phyloP scores from a whole-genome alignment of 1,140 invertebrate genomes.

The Pectinophora gossypiella region DNA sequence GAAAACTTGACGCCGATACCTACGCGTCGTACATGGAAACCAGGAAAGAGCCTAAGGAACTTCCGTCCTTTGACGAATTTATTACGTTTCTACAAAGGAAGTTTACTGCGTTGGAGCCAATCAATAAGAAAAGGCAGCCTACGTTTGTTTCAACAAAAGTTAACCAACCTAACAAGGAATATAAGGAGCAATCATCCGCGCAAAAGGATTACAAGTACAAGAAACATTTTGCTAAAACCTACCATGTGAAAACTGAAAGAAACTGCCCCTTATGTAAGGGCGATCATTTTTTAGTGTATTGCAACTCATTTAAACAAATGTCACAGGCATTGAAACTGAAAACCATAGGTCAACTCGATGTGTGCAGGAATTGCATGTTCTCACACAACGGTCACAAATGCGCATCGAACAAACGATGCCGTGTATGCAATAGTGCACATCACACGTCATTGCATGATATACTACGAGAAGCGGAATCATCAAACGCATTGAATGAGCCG shows the following conservation, averaged over 20 bases:
- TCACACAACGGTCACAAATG: neutral
- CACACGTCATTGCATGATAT: neutral
- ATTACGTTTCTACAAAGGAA: neutral
- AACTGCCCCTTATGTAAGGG: neutral
- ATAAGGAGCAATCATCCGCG: neutral
- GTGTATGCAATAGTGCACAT: neutral
- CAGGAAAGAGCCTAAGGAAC: neutral
- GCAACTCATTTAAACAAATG: neutral
- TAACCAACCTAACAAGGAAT: neutral
- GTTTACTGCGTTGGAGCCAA: neutral
- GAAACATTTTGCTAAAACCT: neutral
- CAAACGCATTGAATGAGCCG: no score
- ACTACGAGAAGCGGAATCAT: no score
- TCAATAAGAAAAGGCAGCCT: neutral
- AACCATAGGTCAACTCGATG: neutral
- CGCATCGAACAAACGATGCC: neutral
- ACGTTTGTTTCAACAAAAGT: neutral
- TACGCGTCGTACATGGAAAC: neutral
- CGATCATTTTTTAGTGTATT: neutral
- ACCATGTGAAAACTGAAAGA: neutral
- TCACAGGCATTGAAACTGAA: neutral
- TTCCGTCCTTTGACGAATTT: neutral
- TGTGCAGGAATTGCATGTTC: neutral
- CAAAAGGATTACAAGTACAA: neutral
- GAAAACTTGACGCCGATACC: neutral